phyloP scores from a whole-genome alignment of 2,888 invertebrate genomes.

The Emmelina monodactyla region DNA sequence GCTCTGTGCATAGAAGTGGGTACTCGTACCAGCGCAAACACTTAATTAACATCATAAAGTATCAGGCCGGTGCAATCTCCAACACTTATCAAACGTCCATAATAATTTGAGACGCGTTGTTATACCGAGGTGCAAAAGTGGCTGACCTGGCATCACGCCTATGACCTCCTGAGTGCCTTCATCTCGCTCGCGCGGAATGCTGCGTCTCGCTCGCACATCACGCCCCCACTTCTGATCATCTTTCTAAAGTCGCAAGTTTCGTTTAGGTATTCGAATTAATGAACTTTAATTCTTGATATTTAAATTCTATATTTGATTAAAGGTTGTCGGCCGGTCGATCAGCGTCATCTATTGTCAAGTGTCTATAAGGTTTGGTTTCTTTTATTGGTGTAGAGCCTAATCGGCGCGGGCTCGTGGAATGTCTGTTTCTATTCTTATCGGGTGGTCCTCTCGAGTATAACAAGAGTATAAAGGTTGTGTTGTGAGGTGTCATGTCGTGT shows the following conservation, averaged over 20 bases:
- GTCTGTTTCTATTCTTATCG: constrained; percentile 55
- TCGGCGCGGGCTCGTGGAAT: constrained; percentile 58
- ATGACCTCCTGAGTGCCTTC: constrained; percentile 50
- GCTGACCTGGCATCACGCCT: constrained; percentile 68
- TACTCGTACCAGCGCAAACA: constrained; percentile 36
- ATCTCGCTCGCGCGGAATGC: constrained; percentile 33
- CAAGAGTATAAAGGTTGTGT: constrained; percentile 59
- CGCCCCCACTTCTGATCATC: constrained; percentile 63
- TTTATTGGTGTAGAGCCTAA: constrained; percentile 63
- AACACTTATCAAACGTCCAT: constrained; percentile 66
- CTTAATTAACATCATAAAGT: constrained; percentile 63
- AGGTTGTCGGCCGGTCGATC: constrained; percentile 45
- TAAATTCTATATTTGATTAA: constrained; percentile 52
- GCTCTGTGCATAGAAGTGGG: neutral
- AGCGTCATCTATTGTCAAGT: constrained; percentile 61
- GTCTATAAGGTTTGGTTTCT: constrained; percentile 60
- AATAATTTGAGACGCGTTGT: constrained; percentile 68
- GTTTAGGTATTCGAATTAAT: constrained; percentile 50
- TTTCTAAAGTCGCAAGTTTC: constrained; percentile 60
- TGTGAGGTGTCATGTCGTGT: constrained; percentile 55
- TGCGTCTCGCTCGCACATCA: constrained; percentile 51
- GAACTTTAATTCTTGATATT: constrained; percentile 50
- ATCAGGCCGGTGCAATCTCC: constrained; percentile 59
- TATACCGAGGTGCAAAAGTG: constrained; percentile 68
- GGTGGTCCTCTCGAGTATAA: constrained; percentile 56